These are phyloP conservation scores for Tapera naevia DNA, from an alignment of 2,797 vertebrate genomes.

Conservation along the genomic window DNA sequence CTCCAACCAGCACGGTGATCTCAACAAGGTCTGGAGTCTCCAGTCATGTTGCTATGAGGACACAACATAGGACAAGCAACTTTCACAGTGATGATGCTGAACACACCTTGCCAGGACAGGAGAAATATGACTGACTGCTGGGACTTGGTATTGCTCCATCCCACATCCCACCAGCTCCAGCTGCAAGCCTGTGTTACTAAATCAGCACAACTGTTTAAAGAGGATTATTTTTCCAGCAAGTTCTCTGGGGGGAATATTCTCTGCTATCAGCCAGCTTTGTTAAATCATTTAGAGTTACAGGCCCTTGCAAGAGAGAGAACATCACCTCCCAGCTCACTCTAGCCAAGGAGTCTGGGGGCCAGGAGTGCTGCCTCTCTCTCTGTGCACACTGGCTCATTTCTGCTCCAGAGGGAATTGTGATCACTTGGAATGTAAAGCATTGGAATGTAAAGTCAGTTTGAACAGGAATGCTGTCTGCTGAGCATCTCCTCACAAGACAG, in stretches of 20 bases:
- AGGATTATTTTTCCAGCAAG: not conserved
- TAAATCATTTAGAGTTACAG: not conserved
- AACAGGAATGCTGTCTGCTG: not conserved
- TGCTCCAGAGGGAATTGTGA: accelerated
- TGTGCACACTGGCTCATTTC: accelerated
- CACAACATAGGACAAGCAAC: not conserved
- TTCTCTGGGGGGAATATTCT: too few species aligned
- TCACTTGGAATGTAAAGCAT: accelerated
- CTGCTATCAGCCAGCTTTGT: not conserved
- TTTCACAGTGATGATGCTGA: not conserved
- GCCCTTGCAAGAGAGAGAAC: not conserved
- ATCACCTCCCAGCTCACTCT: not conserved
- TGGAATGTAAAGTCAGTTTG: accelerated
- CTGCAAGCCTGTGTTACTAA: not conserved
- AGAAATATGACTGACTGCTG: accelerated
- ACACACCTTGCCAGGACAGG: not conserved
- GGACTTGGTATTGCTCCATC: not conserved
- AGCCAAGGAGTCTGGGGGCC: not conserved
- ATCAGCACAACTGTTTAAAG: not conserved
- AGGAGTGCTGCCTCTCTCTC: not conserved
- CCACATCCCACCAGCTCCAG: too few species aligned
- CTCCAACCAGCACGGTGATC: accelerated
- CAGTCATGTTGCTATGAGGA: accelerated
- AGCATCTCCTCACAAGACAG: not conserved
- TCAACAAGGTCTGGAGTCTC: accelerated